Percentiles rank a stretch among this genome's conserved stretches.
phyloP scores from a whole-genome alignment of 2,113 vertebrate species.

The Sturnira hondurensis region DNA sequence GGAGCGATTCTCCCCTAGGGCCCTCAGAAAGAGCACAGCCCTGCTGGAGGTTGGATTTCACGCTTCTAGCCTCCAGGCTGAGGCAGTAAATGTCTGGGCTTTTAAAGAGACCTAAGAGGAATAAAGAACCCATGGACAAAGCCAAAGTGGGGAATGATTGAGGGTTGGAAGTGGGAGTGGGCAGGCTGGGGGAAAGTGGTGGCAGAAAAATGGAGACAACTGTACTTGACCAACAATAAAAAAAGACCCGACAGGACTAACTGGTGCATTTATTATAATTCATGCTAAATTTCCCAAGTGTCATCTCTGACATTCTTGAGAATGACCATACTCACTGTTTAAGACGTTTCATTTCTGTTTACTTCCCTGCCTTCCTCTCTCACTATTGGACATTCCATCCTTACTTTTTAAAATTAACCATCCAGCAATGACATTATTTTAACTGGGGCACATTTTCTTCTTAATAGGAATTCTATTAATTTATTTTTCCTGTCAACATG shows the following conservation, averaged over 20 bases:
- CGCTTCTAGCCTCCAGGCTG: not conserved
- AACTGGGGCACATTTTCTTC: not conserved
- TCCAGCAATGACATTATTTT: not conserved
- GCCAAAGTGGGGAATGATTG: no score
- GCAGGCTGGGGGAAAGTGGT: no score
- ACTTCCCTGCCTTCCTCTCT: not conserved
- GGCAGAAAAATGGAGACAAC: no score
- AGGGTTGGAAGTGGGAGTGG: no score
- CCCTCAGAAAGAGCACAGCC: not conserved
- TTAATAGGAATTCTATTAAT: not conserved
- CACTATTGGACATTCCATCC: not conserved
- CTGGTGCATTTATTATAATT: not conserved
- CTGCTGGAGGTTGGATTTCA: not conserved
- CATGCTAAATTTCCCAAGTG: not conserved
- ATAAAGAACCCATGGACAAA: no score
- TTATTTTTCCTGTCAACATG: not conserved
- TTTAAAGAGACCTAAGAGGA: not conserved
- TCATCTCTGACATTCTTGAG: not conserved
- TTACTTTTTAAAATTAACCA: not conserved
- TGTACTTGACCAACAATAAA: no score
- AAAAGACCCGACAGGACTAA: not conserved
- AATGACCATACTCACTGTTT: not conserved
- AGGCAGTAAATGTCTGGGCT: not conserved
- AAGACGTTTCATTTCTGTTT: conserved; percentile 4
- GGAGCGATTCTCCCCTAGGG: not conserved